Evolutionary conservation across 2,113 vertebrate genomes (phyloP).

Genomic region (Rattus rattus): DNA sequence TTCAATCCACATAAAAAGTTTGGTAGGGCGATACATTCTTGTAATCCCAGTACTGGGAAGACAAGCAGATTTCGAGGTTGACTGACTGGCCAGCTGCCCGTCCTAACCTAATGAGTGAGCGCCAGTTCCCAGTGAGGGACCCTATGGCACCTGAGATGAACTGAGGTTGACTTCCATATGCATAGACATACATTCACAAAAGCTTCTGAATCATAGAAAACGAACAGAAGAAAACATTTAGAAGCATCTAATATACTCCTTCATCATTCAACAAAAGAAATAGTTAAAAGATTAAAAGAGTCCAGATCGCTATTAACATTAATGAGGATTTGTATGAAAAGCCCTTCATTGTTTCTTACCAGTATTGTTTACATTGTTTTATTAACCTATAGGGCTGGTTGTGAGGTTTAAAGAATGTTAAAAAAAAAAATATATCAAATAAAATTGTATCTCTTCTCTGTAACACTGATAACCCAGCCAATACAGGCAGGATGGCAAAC

Average conservation of each 20-base stretch:
- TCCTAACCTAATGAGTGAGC: not conserved
- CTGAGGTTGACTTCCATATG: not conserved
- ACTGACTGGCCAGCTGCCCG: not conserved
- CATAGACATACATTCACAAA: not conserved
- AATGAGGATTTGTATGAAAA: slow-evolving; percentile 46
- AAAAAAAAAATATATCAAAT: not conserved
- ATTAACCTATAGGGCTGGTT: not conserved
- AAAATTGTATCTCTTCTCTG: not conserved
- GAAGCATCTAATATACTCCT: not conserved
- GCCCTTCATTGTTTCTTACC: slow-evolving; percentile 7
- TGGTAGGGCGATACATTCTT: not conserved
- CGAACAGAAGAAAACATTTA: not conserved
- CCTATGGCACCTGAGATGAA: not conserved
- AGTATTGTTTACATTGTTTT: slow-evolving; percentile 47
- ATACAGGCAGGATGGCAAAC: not conserved
- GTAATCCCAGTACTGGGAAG: not conserved
- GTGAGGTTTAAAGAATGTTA: slow-evolving; percentile 29
- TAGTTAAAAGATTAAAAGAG: slow-evolving; percentile 48
- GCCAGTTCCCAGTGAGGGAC: not conserved
- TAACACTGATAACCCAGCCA: not conserved
- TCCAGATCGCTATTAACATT: not conserved
- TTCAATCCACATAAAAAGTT: not conserved
- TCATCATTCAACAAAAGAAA: slow-evolving; percentile 28
- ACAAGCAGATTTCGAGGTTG: not conserved
- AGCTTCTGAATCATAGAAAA: not conserved